phyloP scores from a whole-genome alignment of 2,888 invertebrate species.

The Sphaerophoria taeniata region DNA sequence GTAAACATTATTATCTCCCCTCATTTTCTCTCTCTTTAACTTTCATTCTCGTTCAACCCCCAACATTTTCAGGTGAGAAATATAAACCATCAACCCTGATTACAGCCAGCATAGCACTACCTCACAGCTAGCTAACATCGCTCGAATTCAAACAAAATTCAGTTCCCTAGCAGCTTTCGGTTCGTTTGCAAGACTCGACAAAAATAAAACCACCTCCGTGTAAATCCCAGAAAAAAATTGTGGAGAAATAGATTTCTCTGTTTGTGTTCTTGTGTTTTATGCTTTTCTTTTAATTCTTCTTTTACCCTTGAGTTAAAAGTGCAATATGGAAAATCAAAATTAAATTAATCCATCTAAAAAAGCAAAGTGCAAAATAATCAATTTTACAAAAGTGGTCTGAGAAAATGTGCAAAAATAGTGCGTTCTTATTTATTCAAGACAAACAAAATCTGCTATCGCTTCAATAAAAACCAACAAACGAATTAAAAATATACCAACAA shows the following conservation, averaged over 20 bases:
- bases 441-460: no score
- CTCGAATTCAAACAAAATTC: conserved; percentile 63
- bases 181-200: conserved; percentile 36
- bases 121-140: conserved; percentile 21
- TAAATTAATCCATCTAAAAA: no score
- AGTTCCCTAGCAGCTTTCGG: conserved; percentile 70
- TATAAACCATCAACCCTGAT: conserved; percentile 55
- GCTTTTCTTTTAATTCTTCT: not conserved
- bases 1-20: not conserved
- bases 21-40: not conserved
- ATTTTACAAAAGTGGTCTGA: no score
- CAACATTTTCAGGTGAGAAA: conserved; percentile 28
- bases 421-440: no score
- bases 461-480: no score
- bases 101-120: not conserved
- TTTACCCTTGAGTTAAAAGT: conserved; percentile 47
- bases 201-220: conserved; percentile 32
- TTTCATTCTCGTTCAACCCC: conserved; percentile 30
- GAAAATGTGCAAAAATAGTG: no score
- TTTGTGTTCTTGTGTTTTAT: conserved; percentile 25
- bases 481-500: not conserved
- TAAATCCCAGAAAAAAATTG: conserved; percentile 38
- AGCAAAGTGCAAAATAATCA: no score
- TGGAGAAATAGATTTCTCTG: conserved; percentile 53
- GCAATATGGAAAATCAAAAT: not conserved